These are phyloP conservation scores for Calliphora vicina DNA, from an alignment of 1,140 invertebrate genomes.

Conservation along the genomic window DNA sequence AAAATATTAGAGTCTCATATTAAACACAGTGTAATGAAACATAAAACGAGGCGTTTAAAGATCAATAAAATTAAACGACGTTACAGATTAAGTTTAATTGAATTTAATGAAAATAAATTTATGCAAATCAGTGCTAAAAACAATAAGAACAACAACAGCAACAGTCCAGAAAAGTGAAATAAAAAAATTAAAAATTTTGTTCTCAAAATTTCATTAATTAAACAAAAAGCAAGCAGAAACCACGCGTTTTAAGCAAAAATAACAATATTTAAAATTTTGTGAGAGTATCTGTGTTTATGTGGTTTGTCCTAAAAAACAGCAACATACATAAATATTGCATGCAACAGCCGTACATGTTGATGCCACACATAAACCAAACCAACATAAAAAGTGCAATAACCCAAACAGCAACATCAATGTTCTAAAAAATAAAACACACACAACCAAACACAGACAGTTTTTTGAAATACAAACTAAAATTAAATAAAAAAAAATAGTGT, in stretches of 20 bases:
- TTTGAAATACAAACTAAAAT: too few species aligned
- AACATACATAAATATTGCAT: neutral
- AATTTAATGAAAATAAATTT: slow-evolving; percentile 37
- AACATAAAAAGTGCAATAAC: slow-evolving; percentile 33
- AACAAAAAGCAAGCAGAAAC: neutral
- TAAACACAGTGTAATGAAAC: slow-evolving; percentile 26
- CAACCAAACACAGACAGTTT: too few species aligned
- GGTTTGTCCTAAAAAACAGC: neutral
- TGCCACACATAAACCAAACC: neutral
- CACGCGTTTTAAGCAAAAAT: neutral
- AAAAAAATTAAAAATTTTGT: neutral
- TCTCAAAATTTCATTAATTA: neutral
- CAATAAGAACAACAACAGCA: neutral
- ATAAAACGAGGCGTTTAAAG: slow-evolving; percentile 1
- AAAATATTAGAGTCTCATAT: too few species aligned
- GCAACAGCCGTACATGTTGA: neutral
- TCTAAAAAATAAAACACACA: too few species aligned
- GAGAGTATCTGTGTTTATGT: neutral
- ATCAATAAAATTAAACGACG: slow-evolving; percentile 26
- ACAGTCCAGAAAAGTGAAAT: neutral
- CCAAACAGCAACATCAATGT: neutral
- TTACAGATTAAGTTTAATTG: slow-evolving; percentile 24
- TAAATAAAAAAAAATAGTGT: too few species aligned
- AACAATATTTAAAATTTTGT: neutral
- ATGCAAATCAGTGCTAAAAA: neutral